Conservation (phyloP, 1,140 invertebrate genomes). For the Hesperophylax magnus region DNA sequence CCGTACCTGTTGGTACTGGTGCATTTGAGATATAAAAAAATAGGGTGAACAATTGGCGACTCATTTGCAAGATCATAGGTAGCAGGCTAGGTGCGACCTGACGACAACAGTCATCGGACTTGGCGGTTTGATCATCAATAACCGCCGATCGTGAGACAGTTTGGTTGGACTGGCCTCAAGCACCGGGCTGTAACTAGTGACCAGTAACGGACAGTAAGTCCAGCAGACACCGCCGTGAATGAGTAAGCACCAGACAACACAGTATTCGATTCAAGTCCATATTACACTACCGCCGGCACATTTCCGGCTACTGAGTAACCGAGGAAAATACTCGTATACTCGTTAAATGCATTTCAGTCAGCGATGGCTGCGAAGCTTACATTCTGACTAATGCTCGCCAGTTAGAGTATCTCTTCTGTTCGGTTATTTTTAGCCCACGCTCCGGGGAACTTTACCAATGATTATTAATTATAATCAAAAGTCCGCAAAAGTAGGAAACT, state of each 20-base stretch:
- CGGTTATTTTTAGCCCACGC: too few relatives aligned
- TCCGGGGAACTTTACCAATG: too few relatives aligned
- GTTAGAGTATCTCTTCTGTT: background rate
- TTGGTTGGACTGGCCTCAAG: background rate
- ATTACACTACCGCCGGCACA: background rate
- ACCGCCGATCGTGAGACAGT: background rate
- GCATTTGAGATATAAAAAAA: background rate
- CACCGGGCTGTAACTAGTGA: background rate
- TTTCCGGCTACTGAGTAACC: conserved; percentile 21
- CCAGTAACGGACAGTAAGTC: background rate
- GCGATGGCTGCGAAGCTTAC: background rate
- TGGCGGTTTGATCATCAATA: background rate
- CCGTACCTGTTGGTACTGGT: background rate
- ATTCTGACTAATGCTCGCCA: background rate
- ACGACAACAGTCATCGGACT: background rate
- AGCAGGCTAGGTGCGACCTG: background rate
- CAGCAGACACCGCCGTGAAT: conserved; percentile 12
- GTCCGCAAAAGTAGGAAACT: too few relatives aligned
- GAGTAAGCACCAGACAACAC: conserved; percentile 26
- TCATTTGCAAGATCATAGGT: too few relatives aligned
- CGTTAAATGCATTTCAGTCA: conserved; percentile 15
- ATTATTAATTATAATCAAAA: too few relatives aligned
- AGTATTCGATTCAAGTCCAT: background rate
- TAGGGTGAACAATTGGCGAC: too few relatives aligned
- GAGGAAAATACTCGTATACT: background rate